Base-by-base conservation (phyloP, 2,113 vertebrate species). In the Mustela nigripes region DNA sequence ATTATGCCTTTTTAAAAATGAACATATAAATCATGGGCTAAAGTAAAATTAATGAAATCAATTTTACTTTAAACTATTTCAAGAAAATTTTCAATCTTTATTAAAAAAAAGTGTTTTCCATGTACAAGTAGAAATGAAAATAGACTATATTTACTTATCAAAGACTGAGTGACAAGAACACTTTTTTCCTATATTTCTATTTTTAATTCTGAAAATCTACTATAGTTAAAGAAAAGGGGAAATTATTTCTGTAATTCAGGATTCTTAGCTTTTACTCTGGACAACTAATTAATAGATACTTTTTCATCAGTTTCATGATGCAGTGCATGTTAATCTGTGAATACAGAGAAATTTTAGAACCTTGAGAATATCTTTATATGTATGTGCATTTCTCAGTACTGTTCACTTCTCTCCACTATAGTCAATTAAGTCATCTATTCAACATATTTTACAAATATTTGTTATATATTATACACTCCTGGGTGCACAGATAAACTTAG, bases 191-290 rank as follows among this genome's bases (percentile, higher is more conserved):
- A 11, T 78, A 89, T 56, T 95, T 15, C 6, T 96, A 53, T 60
- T 94, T 95, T 84, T 60, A 89, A 78, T 95, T 91, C 81, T 73
- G 50, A 93, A 96, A 96, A 93, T 62, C 42, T 87, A 50, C 48
- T 83, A 56, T 11, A 78, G 18, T 42, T 73, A 89, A 91, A 91
- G 22, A 24, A 79, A 89, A 74, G 16, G 24, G 26, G 4, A 48
- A 95, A 53, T 90, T 65, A 78, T 67, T 92, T 92, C 36, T 63
- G 2, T 63, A 84, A 58, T 33, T 95, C 36, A 63, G 4, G 6
- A 69, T 90, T 92, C n/a, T 89, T 82, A 92, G 33, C 45, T 96
- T 91, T 91, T 90, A 67, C 39, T 80, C 69, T 69, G 24, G 31
- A 95, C 24, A 92, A 62, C n/a, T 91, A 94, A 78, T 96, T 93